A percentile compares a stretch with the other conserved stretches of the same genome.
Evolutionary conservation across 2,888 invertebrate genomes (phyloP).

Genomic region (Drosophila niveifrons): DNA sequence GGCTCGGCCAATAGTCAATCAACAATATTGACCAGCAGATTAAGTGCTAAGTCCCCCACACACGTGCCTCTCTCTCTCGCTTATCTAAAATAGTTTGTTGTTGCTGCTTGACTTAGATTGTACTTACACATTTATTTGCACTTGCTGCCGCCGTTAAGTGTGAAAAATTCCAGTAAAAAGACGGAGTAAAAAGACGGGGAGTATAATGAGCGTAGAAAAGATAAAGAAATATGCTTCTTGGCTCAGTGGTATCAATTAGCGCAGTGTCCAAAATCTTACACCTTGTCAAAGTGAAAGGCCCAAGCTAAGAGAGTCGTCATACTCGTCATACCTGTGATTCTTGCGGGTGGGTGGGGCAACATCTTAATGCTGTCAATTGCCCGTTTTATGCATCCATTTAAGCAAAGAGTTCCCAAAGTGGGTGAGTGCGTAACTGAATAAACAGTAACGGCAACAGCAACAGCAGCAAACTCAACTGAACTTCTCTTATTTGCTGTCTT

Average conservation of each 20-base stretch:
- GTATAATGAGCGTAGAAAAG: slow-evolving; percentile 20
- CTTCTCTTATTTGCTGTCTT: slow-evolving; percentile 37
- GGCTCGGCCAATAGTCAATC: slow-evolving; percentile 19
- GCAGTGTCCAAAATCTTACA: slow-evolving; percentile 64
- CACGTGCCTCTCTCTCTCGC: slow-evolving; percentile 3
- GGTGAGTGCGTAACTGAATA: slow-evolving; percentile 49
- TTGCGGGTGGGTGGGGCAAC: slow-evolving; percentile 51
- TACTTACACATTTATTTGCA: slow-evolving; percentile 15
- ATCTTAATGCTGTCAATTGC: slow-evolving; percentile 66
- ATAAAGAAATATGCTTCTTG: slow-evolving; percentile 29
- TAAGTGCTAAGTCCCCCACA: slow-evolving; percentile 34
- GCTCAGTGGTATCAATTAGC: slow-evolving; percentile 65
- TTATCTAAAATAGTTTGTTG: not conserved
- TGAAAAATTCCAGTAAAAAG: slow-evolving; percentile 44
- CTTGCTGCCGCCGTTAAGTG: slow-evolving; percentile 49
- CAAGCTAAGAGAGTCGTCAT: slow-evolving; percentile 4
- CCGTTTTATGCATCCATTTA: slow-evolving; percentile 70
- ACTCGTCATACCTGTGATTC: not conserved
- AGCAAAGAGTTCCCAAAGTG: slow-evolving; percentile 30
- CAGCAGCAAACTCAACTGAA: slow-evolving; percentile 11
- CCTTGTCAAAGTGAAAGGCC: slow-evolving; percentile 77
- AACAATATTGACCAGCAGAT: slow-evolving; percentile 49
- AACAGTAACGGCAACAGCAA: slow-evolving; percentile 31
- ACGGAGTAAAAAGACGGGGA: slow-evolving; percentile 28
- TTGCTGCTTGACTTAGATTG: slow-evolving; percentile 53